These are phyloP conservation scores for Verasper variegatus DNA, from an alignment of 2,113 vertebrate species.

Conservation along the genomic window DNA sequence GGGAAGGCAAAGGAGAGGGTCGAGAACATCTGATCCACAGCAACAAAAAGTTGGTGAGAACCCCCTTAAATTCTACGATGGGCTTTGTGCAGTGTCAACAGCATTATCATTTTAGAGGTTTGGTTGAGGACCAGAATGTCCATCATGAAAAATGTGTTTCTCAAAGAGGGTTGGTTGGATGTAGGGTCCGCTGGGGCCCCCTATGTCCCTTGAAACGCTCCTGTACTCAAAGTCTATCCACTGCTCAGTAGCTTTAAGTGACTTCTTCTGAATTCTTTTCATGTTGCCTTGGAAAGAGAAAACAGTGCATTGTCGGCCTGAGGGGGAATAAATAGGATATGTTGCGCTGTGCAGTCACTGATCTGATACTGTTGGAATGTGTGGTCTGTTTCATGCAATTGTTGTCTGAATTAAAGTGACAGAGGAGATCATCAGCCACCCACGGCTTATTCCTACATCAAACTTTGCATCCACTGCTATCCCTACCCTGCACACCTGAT, in stretches of 20 bases:
- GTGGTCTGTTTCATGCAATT: background rate
- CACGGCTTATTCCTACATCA: background rate
- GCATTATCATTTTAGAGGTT: too few relatives aligned
- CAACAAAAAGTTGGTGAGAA: too few relatives aligned
- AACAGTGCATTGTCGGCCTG: background rate
- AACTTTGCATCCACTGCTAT: background rate
- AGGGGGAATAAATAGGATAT: background rate
- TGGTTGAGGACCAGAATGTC: background rate
- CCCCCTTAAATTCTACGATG: too few relatives aligned
- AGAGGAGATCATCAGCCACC: too few relatives aligned
- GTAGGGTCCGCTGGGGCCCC: background rate
- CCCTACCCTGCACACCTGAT: constrained; percentile 28
- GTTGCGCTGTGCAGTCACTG: background rate
- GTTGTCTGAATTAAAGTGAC: constrained; percentile 1
- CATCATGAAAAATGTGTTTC: background rate
- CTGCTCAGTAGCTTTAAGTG: background rate
- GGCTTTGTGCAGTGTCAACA: too few relatives aligned
- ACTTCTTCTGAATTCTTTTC: background rate
- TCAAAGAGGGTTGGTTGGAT: background rate
- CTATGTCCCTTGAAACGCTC: background rate
- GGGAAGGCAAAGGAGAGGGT: too few relatives aligned
- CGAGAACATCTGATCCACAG: too few relatives aligned
- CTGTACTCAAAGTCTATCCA: background rate
- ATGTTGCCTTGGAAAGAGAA: background rate
- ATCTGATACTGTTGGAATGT: constrained; percentile 2